Conservation (phyloP, 2,888 invertebrate genomes). For the Eubasilissa splendida region DNA sequence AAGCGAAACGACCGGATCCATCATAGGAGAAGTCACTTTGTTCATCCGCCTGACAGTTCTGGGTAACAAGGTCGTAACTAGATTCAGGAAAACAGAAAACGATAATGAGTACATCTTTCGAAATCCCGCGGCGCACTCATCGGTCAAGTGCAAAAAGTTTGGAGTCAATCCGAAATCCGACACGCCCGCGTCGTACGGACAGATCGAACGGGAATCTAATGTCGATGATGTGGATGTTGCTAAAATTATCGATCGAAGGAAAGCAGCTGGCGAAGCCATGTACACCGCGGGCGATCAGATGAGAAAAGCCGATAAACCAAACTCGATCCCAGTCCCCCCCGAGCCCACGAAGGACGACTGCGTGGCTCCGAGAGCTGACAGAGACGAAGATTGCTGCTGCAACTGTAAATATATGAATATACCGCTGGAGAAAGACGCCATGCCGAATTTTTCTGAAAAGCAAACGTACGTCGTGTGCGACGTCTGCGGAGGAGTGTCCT, state of each 20-base stretch:
- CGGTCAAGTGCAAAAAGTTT: slow-evolving; percentile 36
- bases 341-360: too few species aligned
- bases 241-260: slow-evolving; percentile 12
- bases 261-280: background rate
- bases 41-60: slow-evolving; percentile 71
- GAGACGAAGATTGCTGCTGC: slow-evolving; percentile 26
- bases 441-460: slow-evolving; percentile 10
- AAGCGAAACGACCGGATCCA: slow-evolving; percentile 31
- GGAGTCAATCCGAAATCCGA: slow-evolving; percentile 27
- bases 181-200: slow-evolving; percentile 16
- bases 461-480: slow-evolving; percentile 25
- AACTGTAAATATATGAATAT: slow-evolving; percentile 28
- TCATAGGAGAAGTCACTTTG: slow-evolving; percentile 67
- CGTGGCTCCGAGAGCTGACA: background rate
- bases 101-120: slow-evolving; percentile 35
- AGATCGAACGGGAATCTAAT: slow-evolving; percentile 18
- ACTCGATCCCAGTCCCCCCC: background rate
- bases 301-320: background rate
- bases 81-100: slow-evolving; percentile 65
- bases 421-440: slow-evolving; percentile 15
- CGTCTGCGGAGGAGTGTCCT: slow-evolving; percentile 33
- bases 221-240: slow-evolving; percentile 10
- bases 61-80: slow-evolving; percentile 69
- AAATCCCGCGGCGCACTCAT: background rate
- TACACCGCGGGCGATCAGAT: slow-evolving; percentile 12